phyloP scores from a whole-genome alignment of 2,113 vertebrate genomes.

The Copsychus sechellarum region DNA sequence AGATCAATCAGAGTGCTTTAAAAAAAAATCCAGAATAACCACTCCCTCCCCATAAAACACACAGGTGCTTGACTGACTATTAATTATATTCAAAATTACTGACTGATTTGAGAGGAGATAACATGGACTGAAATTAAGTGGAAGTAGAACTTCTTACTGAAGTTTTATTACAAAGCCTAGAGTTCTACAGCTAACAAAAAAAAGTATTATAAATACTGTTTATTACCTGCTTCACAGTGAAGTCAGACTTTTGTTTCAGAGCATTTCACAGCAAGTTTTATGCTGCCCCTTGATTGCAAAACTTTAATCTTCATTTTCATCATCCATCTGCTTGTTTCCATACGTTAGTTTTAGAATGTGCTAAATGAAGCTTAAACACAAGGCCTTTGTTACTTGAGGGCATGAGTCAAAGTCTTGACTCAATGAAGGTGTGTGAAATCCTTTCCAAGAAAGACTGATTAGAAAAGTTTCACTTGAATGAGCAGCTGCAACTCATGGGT shows the following conservation, averaged over 20 bases:
- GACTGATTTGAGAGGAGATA: not conserved
- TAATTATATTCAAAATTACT: not conserved
- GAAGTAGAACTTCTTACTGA: not conserved
- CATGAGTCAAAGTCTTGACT: conserved; percentile 60
- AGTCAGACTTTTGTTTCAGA: not conserved
- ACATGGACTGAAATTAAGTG: not conserved
- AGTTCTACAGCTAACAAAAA: not conserved
- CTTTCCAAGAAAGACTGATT: conserved; percentile 58
- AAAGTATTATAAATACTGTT: not conserved
- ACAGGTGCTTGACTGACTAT: not conserved
- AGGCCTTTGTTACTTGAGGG: conserved; percentile 58
- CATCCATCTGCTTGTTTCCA: conserved; percentile 53
- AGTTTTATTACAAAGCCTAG: not conserved
- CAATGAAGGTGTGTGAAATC: conserved; percentile 66
- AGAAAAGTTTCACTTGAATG: conserved; percentile 47
- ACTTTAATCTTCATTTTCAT: conserved; percentile 47
- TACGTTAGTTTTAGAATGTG: conserved; percentile 47
- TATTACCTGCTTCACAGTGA: not conserved
- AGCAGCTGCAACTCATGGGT: conserved; percentile 51
- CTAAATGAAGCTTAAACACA: conserved; percentile 63
- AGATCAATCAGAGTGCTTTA: not conserved
- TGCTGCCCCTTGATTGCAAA: not conserved
- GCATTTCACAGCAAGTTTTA: not conserved
- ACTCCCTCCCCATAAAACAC: not conserved
- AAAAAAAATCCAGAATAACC: not conserved